These are phyloP conservation scores for Drosophila borealis DNA, from an alignment of 2,888 invertebrate genomes.

Conservation along the genomic window DNA sequence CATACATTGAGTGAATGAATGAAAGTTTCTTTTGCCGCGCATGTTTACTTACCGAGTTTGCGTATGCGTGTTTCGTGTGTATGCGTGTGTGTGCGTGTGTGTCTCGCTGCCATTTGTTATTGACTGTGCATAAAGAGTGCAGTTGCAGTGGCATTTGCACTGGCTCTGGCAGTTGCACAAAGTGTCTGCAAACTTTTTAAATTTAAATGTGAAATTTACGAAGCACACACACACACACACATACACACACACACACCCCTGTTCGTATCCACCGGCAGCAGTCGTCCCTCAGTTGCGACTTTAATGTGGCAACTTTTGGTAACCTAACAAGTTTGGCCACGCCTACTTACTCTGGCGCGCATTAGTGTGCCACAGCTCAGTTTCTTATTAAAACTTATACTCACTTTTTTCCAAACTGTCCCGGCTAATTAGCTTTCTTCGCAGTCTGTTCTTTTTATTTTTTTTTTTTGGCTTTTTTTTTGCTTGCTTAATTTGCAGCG, in stretches of 20 bases:
- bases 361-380: conserved; percentile 44
- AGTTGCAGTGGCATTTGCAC: conserved; percentile 2
- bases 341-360: conserved; percentile 43
- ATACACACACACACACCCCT: neutral
- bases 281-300: conserved; percentile 31
- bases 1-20: conserved; percentile 71
- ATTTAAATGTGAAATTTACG: conserved; percentile 69
- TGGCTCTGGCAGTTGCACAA: conserved; percentile 34
- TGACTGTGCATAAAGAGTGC: conserved; percentile 62
- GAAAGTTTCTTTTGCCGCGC: conserved; percentile 48
- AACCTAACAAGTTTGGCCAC: conserved; percentile 30
- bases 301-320: conserved; percentile 53
- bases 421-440: conserved; percentile 69
- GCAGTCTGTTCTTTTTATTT: conserved; percentile 12
- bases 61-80: conserved; percentile 7
- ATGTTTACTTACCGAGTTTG: conserved; percentile 14
- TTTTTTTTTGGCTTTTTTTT: conserved; percentile 14
- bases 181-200: conserved; percentile 65
- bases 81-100: conserved; percentile 25
- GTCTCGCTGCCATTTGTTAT: conserved; percentile 53
- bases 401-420: conserved; percentile 59
- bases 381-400: conserved; percentile 67
- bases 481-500: conserved; percentile 49
- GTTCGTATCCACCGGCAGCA: neutral
- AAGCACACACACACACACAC: conserved; percentile 16